Conservation (phyloP, 2,113 vertebrate genomes). For the Cyanocitta stelleri region DNA sequence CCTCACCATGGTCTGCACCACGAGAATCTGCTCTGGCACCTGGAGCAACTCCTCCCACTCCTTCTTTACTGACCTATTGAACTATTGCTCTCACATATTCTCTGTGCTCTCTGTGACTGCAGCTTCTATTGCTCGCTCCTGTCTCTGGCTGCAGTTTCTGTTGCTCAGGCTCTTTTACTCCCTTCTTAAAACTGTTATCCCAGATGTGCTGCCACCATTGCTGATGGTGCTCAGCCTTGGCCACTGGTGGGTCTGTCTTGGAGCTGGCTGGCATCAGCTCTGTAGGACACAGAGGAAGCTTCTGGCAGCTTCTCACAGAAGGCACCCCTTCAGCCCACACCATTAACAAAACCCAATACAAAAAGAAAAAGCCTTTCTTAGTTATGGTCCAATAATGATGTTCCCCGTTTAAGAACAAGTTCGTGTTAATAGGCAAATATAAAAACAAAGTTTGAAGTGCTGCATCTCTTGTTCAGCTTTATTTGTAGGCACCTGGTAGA, state of each 20-base stretch:
- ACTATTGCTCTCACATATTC: background rate
- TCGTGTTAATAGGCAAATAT: background rate
- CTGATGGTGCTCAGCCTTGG: background rate
- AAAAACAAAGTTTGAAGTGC: background rate
- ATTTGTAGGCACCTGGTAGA: background rate
- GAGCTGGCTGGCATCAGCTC: background rate
- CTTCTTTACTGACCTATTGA: background rate
- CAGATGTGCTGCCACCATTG: background rate
- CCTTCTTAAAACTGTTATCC: background rate
- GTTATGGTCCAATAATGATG: background rate
- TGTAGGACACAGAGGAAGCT: background rate
- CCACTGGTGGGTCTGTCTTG: rapidly evolving
- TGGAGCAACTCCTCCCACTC: background rate
- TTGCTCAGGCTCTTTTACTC: background rate
- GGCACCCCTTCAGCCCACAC: background rate
- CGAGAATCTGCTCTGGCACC: background rate
- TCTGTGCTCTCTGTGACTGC: background rate
- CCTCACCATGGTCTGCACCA: background rate
- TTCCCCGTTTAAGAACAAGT: background rate
- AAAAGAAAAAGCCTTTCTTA: background rate
- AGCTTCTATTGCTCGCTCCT: background rate
- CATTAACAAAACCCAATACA: background rate
- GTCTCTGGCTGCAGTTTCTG: background rate
- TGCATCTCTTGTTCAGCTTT: background rate
- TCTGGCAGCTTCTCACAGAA: background rate